A percentile compares a stretch with the other conserved stretches of the same genome.
Conservation (phyloP, 2,797 vertebrate genomes). For the Danio kyathit region DNA sequence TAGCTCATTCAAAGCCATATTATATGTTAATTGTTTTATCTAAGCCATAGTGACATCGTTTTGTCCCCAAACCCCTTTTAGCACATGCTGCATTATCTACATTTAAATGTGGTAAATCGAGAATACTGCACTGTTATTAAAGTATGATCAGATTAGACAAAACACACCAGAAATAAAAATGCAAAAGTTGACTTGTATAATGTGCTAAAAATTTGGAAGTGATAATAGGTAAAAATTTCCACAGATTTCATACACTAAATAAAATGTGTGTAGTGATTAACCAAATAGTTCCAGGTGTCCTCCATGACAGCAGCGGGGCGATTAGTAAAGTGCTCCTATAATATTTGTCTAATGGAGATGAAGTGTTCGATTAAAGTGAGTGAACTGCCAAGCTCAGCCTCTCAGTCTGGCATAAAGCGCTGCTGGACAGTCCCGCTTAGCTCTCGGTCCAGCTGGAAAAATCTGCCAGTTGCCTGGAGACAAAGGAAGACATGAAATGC, state of each 20-base stretch:
- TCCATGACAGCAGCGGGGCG: slow-evolving; percentile 40
- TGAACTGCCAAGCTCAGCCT: slow-evolving; percentile 3
- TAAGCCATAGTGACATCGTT: too few relatives aligned
- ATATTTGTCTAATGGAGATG: slow-evolving; percentile 68
- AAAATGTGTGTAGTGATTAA: neutral
- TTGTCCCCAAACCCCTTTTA: too few relatives aligned
- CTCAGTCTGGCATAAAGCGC: neutral
- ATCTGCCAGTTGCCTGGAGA: slow-evolving; percentile 32
- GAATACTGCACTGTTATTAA: neutral
- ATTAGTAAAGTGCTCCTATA: slow-evolving; percentile 67
- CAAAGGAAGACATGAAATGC: slow-evolving; percentile 12
- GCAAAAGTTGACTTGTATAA: neutral
- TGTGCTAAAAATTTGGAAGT: neutral
- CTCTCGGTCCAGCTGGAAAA: slow-evolving; percentile 4
- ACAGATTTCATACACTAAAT: neutral
- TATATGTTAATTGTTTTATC: too few relatives aligned
- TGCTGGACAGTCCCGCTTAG: slow-evolving; percentile 2
- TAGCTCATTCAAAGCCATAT: too few relatives aligned
- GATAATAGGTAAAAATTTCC: neutral
- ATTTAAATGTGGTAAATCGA: too few relatives aligned
- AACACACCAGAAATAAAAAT: neutral
- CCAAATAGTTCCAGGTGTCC: slow-evolving; percentile 30
- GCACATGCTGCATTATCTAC: too few relatives aligned
- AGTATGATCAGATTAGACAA: too few relatives aligned
- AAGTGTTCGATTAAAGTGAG: slow-evolving; percentile 32